Percentiles rank a stretch among this genome's conserved stretches.
Evolutionary conservation across 1,140 invertebrate species (phyloP).

Genomic region (Drosophila nannoptera): DNA sequence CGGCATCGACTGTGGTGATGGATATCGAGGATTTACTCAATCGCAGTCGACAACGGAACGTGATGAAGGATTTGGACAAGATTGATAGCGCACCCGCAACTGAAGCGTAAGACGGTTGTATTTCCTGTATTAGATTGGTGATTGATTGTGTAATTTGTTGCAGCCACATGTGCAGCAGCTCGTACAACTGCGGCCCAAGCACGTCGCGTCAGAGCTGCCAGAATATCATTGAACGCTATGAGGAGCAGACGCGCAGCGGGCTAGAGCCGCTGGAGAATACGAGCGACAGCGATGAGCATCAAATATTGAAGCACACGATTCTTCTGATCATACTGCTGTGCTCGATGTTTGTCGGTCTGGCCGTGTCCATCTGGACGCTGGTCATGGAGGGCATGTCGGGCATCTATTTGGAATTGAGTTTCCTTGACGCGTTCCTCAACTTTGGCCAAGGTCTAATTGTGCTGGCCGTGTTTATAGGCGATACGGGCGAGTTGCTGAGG

Average conservation of each 20-base stretch:
- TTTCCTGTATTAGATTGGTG: background rate
- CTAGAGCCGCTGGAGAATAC: slow-evolving; percentile 81
- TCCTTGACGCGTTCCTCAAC: slow-evolving; percentile 92
- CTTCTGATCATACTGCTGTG: slow-evolving; percentile 89
- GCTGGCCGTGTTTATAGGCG: slow-evolving; percentile 91
- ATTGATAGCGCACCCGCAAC: slow-evolving; percentile 46
- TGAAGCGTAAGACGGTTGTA: slow-evolving; percentile 46
- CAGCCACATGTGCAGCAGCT: slow-evolving; percentile 79
- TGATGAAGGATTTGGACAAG: slow-evolving; percentile 45
- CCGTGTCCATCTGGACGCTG: slow-evolving; percentile 91
- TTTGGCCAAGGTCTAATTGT: slow-evolving; percentile 93
- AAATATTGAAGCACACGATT: slow-evolving; percentile 90
- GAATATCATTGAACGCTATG: slow-evolving; percentile 80
- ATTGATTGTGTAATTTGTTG: background rate
- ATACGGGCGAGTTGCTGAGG: slow-evolving; percentile 86
- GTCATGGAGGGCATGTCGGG: slow-evolving; percentile 91
- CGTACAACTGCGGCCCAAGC: slow-evolving; percentile 79
- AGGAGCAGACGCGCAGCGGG: slow-evolving; percentile 79
- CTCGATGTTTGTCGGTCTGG: slow-evolving; percentile 93
- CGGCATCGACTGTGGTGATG: slow-evolving; percentile 79
- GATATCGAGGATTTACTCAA: slow-evolving; percentile 87
- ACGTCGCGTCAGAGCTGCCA: slow-evolving; percentile 81
- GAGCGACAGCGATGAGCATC: slow-evolving; percentile 82
- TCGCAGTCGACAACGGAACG: slow-evolving; percentile 52
- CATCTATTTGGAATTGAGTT: slow-evolving; percentile 94